These are phyloP conservation scores for Asteroscopus sphinx DNA, from an alignment of 2,888 invertebrate genomes.

Conservation along the genomic window DNA sequence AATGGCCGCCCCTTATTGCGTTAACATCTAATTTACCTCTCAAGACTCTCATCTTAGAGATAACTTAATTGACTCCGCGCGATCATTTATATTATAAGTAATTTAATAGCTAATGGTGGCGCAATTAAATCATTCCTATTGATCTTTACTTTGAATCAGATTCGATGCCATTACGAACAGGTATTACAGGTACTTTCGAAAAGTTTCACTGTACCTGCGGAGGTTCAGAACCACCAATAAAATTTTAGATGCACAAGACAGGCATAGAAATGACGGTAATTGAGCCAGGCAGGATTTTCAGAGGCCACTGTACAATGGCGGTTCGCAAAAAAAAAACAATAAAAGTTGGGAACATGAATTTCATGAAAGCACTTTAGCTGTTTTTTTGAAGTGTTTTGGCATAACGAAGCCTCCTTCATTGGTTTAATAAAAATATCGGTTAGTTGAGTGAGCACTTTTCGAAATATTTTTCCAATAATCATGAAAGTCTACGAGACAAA, in stretches of 20 bases:
- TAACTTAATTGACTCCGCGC: constrained; percentile 61
- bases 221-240: constrained; percentile 47
- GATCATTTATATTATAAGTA: constrained; percentile 54
- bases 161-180: constrained; percentile 15
- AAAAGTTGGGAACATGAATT: constrained; percentile 55
- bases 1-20: constrained; percentile 65
- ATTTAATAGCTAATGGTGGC: constrained; percentile 43
- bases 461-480: constrained; percentile 48
- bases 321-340: constrained; percentile 41
- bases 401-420: constrained; percentile 33
- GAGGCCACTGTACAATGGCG: constrained; percentile 44
- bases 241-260: constrained; percentile 56
- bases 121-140: constrained; percentile 34
- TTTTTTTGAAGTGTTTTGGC: constrained; percentile 51
- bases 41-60: constrained; percentile 65
- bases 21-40: constrained; percentile 71
- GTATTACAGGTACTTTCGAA: constrained; percentile 15
- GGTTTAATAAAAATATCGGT: constrained; percentile 49
- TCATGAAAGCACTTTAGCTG: constrained; percentile 46
- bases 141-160: constrained; percentile 16
- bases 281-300: constrained; percentile 47
- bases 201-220: constrained; percentile 29
- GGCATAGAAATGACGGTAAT: constrained; percentile 58
- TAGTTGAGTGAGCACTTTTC: constrained; percentile 37
- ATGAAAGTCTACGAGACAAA: constrained; percentile 37